Evolutionary conservation across 2,797 vertebrate genomes (phyloP).

Genomic region (Balearica regulorum): DNA sequence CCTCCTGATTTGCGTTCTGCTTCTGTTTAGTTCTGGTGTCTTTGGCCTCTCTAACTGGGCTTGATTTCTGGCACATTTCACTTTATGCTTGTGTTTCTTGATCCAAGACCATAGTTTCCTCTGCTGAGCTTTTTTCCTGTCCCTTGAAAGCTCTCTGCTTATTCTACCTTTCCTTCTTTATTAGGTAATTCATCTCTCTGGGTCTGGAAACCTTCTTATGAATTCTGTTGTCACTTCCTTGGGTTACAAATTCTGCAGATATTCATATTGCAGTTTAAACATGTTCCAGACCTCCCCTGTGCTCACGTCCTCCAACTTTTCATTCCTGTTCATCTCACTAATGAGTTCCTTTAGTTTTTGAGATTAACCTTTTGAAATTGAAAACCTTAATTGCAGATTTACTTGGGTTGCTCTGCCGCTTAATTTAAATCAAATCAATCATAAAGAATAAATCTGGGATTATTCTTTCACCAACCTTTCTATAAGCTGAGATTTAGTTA

Average conservation of each 20-base stretch:
- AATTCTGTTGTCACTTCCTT: constrained; percentile 48
- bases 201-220: constrained; percentile 50
- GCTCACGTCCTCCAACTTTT: background rate
- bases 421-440: constrained; percentile 40
- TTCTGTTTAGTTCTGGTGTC: background rate
- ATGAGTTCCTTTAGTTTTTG: constrained; percentile 19
- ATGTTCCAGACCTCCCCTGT: constrained; percentile 38
- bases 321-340: constrained; percentile 5
- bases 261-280: constrained; percentile 18
- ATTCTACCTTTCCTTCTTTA: constrained; percentile 35
- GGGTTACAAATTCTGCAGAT: constrained; percentile 30
- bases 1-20: background rate
- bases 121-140: constrained; percentile 6
- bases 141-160: constrained; percentile 26
- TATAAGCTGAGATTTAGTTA: background rate
- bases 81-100: background rate
- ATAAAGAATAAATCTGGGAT: constrained; percentile 17
- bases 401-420: background rate
- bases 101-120: background rate
- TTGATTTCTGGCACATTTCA: background rate
- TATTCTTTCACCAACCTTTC: constrained; percentile 12
- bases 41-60: background rate
- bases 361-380: constrained; percentile 44
- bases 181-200: constrained; percentile 40
- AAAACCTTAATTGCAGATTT: constrained; percentile 40